Percentiles rank a stretch among this genome's conserved stretches.
Conservation (phyloP, 2,888 invertebrate genomes). For the Ernsta delagoae region DNA sequence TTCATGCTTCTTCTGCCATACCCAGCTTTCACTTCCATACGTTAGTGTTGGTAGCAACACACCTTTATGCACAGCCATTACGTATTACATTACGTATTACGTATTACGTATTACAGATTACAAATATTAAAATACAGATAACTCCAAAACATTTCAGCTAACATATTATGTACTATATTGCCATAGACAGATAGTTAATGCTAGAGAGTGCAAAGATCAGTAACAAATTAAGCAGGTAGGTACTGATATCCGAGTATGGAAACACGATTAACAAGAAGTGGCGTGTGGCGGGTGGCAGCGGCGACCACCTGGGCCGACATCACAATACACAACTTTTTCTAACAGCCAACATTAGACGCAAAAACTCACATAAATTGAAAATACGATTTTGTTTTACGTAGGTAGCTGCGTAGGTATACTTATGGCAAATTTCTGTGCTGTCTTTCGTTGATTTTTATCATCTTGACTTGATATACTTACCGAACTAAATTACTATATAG, state of each 20-base stretch:
- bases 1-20: no score
- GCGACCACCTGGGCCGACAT: slow-evolving; percentile 62
- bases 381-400: slow-evolving; percentile 8
- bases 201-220: slow-evolving; percentile 32
- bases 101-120: no score
- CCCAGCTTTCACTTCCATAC: no score
- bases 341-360: slow-evolving; percentile 26
- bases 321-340: slow-evolving; percentile 41
- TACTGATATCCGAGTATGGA: slow-evolving; percentile 40
- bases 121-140: no score
- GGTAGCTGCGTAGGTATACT: no score
- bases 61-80: no score
- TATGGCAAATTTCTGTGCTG: not conserved
- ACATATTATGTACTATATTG: not conserved
- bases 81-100: no score
- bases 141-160: no score
- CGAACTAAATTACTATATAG: no score
- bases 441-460: not conserved
- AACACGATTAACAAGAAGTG: slow-evolving; percentile 45
- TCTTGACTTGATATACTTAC: not conserved
- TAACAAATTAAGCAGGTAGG: slow-evolving; percentile 25
- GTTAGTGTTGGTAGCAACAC: no score
- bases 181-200: slow-evolving; percentile 25
- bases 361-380: slow-evolving; percentile 33
- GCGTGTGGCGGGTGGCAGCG: slow-evolving; percentile 45